Evolutionary conservation across 2,113 vertebrate genomes (phyloP).

Genomic region (Telmatochromis sp.): DNA sequence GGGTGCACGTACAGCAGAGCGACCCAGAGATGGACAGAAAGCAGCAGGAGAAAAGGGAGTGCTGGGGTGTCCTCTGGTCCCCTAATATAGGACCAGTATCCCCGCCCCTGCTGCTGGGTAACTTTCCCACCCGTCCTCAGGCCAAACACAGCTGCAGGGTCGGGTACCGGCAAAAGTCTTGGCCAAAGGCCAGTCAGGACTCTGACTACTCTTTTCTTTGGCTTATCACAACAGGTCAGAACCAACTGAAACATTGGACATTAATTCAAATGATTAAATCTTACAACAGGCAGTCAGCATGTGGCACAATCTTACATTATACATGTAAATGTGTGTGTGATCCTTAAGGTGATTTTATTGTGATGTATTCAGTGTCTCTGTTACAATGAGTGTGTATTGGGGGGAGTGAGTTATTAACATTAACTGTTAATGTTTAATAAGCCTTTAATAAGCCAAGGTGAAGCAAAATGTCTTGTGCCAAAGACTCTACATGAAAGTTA

Average conservation of each 20-base stretch:
- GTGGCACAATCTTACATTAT: not conserved
- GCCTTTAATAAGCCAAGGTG: fast-evolving
- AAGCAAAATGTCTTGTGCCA: not conserved
- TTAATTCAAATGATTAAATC: not conserved
- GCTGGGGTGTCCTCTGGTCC: not conserved
- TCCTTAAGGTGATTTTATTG: not conserved
- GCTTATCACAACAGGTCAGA: not conserved
- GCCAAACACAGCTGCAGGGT: not conserved
- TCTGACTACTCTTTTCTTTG: not conserved
- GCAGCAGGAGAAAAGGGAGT: not conserved
- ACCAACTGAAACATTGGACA: not conserved
- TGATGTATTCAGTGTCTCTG: not conserved
- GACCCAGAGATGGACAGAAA: not conserved
- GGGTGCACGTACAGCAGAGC: not conserved
- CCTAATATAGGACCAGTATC: not conserved
- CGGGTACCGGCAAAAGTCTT: not conserved
- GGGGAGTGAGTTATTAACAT: not conserved
- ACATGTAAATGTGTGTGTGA: not conserved
- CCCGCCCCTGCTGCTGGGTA: not conserved
- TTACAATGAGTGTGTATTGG: not conserved
- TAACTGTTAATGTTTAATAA: not conserved
- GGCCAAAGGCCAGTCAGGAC: not conserved
- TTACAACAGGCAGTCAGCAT: not conserved
- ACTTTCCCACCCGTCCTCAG: not conserved
- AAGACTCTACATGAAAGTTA: not conserved